Percentiles rank a stretch among this genome's conserved stretches.
phyloP scores from a whole-genome alignment of 2,888 invertebrate genomes.

The Hoplodrina blanda region DNA sequence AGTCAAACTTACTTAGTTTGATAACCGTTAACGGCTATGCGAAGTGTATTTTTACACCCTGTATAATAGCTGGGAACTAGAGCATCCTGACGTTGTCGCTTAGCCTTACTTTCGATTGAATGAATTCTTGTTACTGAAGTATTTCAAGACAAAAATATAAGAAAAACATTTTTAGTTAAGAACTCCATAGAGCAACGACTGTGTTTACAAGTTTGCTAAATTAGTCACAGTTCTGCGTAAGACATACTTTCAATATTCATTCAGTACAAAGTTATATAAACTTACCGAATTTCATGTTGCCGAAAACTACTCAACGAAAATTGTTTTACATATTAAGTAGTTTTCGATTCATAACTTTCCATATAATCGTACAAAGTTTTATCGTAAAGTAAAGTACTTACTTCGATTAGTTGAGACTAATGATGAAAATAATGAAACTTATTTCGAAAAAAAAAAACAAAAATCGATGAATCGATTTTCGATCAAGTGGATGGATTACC shows the following conservation, averaged over 20 bases:
- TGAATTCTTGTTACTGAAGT: slow-evolving; percentile 22
- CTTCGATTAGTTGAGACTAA: neutral
- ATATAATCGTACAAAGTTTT: neutral
- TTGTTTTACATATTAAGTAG: neutral
- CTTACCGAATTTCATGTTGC: neutral
- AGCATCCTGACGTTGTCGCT: slow-evolving; percentile 26
- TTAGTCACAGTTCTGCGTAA: neutral
- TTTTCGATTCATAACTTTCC: neutral
- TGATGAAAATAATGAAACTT: too few species aligned
- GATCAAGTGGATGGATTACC: neutral
- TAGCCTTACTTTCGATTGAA: slow-evolving; percentile 36
- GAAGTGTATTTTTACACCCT: too few species aligned
- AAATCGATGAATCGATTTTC: neutral
- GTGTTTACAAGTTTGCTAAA: neutral
- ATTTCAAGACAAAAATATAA: slow-evolving; percentile 4
- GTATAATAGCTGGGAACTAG: slow-evolving; percentile 10
- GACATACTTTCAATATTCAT: neutral
- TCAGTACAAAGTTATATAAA: neutral
- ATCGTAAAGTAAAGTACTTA: neutral
- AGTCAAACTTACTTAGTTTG: too few species aligned
- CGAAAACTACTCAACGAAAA: neutral
- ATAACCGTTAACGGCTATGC: too few species aligned
- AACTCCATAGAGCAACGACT: neutral
- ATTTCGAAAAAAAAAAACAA: neutral
- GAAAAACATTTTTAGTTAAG: neutral